Evolutionary conservation across 1,140 invertebrate genomes (phyloP).

Genomic region (Sipha flava): DNA sequence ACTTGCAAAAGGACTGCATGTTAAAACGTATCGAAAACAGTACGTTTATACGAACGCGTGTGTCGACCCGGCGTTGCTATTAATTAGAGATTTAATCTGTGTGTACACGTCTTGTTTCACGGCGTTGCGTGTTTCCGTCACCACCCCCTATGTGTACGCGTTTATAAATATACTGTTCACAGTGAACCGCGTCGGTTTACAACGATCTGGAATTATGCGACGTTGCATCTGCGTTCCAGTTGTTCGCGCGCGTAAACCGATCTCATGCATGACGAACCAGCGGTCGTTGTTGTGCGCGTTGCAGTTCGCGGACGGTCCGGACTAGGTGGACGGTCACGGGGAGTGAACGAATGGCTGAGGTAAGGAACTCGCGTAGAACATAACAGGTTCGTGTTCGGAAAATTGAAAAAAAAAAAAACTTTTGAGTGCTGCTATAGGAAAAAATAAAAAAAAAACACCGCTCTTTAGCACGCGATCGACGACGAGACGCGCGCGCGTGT

Average conservation of each 20-base stretch:
- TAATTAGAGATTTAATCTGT: not conserved
- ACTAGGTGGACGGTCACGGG: too few species aligned
- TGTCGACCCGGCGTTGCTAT: not conserved
- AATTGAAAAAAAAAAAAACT: not conserved
- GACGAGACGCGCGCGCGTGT: not conserved
- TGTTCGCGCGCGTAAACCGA: too few species aligned
- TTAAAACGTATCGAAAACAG: not conserved
- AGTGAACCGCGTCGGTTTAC: not conserved
- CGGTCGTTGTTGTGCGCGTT: not conserved
- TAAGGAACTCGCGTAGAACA: not conserved
- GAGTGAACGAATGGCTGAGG: too few species aligned
- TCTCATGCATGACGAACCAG: not conserved
- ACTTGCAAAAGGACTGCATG: not conserved
- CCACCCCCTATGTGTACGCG: too few species aligned
- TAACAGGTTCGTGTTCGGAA: not conserved
- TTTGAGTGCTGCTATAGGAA: too few species aligned
- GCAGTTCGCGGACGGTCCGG: too few species aligned
- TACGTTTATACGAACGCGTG: too few species aligned
- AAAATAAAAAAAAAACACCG: not conserved
- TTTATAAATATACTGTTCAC: too few species aligned
- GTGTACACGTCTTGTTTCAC: too few species aligned
- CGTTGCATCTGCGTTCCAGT: not conserved
- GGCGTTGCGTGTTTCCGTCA: too few species aligned
- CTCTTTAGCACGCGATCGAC: constrained; percentile 1
- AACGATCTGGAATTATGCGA: not conserved